Conservation (phyloP, 2,113 vertebrate species). For the Sander lucioperca region DNA sequence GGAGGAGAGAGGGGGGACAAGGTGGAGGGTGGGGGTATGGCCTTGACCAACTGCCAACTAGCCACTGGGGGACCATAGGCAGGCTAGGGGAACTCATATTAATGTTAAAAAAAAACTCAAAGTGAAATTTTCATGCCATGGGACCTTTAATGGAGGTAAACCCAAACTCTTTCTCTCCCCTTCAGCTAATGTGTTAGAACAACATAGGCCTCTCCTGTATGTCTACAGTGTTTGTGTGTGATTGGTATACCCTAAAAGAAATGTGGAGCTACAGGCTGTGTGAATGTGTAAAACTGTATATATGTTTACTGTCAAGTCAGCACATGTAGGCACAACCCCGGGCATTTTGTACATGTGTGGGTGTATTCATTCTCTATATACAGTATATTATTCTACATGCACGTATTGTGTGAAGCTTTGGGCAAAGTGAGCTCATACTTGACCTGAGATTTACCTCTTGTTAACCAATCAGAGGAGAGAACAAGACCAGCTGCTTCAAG, state of each 20-base stretch:
- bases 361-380: neutral
- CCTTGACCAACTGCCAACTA: too few species aligned
- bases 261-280: neutral
- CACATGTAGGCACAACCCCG: neutral
- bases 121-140: too few species aligned
- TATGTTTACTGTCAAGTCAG: slow-evolving; percentile 30
- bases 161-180: neutral
- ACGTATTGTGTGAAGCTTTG: slow-evolving; percentile 3
- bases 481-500: neutral
- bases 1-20: too few species aligned
- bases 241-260: neutral
- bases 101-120: too few species aligned
- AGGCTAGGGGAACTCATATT: too few species aligned
- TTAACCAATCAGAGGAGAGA: slow-evolving; percentile 37
- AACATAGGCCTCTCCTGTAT: neutral
- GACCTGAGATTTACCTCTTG: slow-evolving; percentile 5
- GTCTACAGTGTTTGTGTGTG: neutral
- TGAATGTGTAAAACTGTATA: neutral
- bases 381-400: neutral
- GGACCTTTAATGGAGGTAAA: neutral
- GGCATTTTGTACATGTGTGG: neutral
- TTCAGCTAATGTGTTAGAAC: neutral
- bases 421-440: slow-evolving; percentile 12
- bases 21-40: too few species aligned
- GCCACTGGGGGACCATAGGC: too few species aligned